Percentiles rank a stretch among this genome's conserved stretches.
Evolutionary conservation across 2,113 vertebrate species (phyloP).

Genomic region (Oryctolagus cuniculus): mOryCun1.1 NC_091453.1:106262501-106263000

Average conservation of each 20-base stretch:
- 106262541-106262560: neutral
- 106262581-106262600: slow-evolving; percentile 45
- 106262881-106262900: slow-evolving; percentile 11
- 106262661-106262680: slow-evolving; percentile 64
- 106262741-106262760: slow-evolving; percentile 46
- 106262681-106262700: slow-evolving; percentile 68
- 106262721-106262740: slow-evolving; percentile 49
- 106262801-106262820: slow-evolving; percentile 33
- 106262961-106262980: neutral
- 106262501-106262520: slow-evolving; percentile 63
- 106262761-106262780: slow-evolving; percentile 34
- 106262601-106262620: slow-evolving; percentile 51
- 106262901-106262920: neutral
- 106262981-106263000: neutral
- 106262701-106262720: slow-evolving; percentile 72
- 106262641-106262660: slow-evolving; percentile 46
- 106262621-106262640: slow-evolving; percentile 57
- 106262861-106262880: slow-evolving; percentile 4
- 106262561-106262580: slow-evolving; percentile 39
- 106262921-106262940: neutral
- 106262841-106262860: slow-evolving; percentile 53
- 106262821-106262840: neutral
- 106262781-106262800: slow-evolving; percentile 8
- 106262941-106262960: neutral
- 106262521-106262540: slow-evolving; percentile 52